A percentile compares a stretch with the other conserved stretches of the same genome.
These are phyloP conservation scores for Cettia cetti DNA, from an alignment of 2,113 vertebrate species.

Conservation along the genomic window DNA sequence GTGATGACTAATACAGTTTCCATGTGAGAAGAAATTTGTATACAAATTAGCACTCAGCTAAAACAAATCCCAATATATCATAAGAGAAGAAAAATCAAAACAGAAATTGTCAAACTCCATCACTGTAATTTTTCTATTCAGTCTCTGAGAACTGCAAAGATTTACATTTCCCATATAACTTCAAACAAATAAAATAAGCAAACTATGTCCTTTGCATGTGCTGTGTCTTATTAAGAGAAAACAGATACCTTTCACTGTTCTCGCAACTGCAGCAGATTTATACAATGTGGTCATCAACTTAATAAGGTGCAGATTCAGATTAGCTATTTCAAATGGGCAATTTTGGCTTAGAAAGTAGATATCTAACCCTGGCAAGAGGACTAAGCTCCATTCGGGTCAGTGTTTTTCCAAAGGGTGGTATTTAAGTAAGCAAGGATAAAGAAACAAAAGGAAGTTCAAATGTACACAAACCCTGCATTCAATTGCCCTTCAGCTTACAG, in stretches of 20 bases:
- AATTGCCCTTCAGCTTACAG: neutral
- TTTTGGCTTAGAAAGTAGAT: neutral
- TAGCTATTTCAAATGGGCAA: neutral
- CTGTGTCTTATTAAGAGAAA: neutral
- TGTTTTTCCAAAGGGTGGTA: neutral
- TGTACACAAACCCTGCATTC: fast-evolving
- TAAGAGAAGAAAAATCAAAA: neutral
- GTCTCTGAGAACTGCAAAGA: neutral
- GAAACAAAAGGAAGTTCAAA: neutral
- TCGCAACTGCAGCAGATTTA: neutral
- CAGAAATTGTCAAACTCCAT: neutral
- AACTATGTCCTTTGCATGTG: neutral
- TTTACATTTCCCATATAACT: constrained; percentile 1
- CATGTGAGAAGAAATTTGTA: constrained; percentile 13
- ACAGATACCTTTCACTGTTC: neutral
- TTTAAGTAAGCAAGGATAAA: neutral
- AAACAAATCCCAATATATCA: neutral
- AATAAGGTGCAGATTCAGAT: constrained; percentile 2
- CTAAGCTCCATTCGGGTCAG: neutral
- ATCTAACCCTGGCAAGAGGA: neutral
- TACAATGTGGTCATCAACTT: neutral
- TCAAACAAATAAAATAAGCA: constrained; percentile 22
- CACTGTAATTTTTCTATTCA: neutral
- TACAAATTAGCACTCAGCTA: neutral
- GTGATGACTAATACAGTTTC: constrained; percentile 12